Conservation (phyloP, 2,113 vertebrate species). For the Antechinus stuartii region DNA sequence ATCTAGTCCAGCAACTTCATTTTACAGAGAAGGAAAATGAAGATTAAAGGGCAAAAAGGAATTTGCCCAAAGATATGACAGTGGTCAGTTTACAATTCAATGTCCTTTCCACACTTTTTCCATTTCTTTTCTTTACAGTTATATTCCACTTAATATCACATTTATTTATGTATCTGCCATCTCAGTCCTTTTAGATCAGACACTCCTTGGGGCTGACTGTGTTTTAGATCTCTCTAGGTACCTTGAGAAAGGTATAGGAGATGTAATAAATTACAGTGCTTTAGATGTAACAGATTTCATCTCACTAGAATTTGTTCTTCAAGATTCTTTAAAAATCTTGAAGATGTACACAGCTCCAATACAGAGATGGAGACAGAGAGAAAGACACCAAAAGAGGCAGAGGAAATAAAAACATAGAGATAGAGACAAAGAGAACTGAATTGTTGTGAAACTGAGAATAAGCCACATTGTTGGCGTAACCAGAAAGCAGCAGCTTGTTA, state of each 20-base stretch:
- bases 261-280: not conserved
- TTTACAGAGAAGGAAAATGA: not conserved
- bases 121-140: not conserved
- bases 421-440: not conserved
- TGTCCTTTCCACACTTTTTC: not conserved
- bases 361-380: not conserved
- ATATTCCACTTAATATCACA: not conserved
- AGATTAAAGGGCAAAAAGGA: not conserved
- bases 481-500: not conserved
- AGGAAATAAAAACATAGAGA: not conserved
- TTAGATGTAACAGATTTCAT: not conserved
- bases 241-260: not conserved
- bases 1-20: not conserved
- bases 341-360: not conserved
- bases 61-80: not conserved
- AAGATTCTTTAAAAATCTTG: not conserved
- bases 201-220: not conserved
- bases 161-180: not conserved
- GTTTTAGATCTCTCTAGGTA: not conserved
- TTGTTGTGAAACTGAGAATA: not conserved
- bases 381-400: not conserved
- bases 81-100: not conserved
- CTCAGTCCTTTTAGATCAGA: not conserved
- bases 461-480: constrained; percentile 43
- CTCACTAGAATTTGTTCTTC: not conserved